These are phyloP conservation scores for Tiaroga cobitis DNA, from an alignment of 2,797 vertebrate species.

Conservation along the genomic window DNA sequence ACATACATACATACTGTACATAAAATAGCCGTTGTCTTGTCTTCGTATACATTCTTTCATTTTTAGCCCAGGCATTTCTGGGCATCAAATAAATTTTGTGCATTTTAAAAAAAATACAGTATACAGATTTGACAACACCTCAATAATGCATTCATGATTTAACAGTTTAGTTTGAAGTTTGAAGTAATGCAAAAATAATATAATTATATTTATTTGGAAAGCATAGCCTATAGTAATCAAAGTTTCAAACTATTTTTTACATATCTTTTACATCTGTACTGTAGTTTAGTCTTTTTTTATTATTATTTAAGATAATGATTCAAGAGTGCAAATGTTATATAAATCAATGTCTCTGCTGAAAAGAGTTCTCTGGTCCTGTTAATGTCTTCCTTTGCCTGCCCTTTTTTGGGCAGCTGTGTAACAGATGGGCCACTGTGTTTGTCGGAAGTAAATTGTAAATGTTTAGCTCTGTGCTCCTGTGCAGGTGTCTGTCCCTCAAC, in stretches of 20 bases:
- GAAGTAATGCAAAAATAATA: not conserved
- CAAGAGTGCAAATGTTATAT: not conserved
- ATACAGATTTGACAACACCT: not conserved
- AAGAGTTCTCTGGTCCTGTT: not conserved
- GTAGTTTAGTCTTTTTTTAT: not conserved
- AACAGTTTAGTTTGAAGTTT: no score
- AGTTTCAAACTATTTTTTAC: not conserved
- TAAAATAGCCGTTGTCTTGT: not conserved
- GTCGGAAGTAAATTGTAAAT: conserved; percentile 58
- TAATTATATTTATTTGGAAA: not conserved
- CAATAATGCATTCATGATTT: not conserved
- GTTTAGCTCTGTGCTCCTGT: conserved; percentile 58
- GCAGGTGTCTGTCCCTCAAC: conserved; percentile 38
- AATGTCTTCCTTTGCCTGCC: conserved; percentile 11
- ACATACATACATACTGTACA: not conserved
- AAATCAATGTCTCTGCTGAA: not conserved
- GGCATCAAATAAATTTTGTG: not conserved
- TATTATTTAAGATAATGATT: not conserved
- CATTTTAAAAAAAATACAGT: not conserved
- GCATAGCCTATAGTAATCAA: not conserved
- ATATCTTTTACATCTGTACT: not conserved
- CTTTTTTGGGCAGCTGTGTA: conserved; percentile 25
- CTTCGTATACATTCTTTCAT: not conserved
- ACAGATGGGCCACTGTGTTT: conserved; percentile 51
- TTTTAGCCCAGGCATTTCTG: not conserved